phyloP scores from a whole-genome alignment of 2,113 vertebrate genomes.

The Triplophysa tibetana region DNA sequence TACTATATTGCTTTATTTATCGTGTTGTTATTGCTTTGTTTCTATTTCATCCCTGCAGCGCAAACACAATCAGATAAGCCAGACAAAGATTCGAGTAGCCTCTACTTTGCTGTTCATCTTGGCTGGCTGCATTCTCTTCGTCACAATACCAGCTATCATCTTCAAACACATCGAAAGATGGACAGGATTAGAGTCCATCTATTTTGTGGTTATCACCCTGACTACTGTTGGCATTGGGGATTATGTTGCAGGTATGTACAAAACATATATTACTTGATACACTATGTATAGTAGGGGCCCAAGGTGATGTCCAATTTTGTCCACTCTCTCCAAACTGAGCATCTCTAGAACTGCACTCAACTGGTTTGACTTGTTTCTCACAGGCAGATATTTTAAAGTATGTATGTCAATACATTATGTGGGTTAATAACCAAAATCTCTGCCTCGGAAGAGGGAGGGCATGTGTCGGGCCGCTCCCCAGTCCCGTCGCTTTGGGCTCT shows the following conservation, averaged over 20 bases:
- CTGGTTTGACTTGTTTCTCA: too few species aligned
- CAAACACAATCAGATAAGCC: slow-evolving; percentile 78
- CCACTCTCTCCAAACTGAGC: too few species aligned
- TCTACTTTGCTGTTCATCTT: slow-evolving; percentile 84
- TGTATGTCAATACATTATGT: too few species aligned
- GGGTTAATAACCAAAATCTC: too few species aligned
- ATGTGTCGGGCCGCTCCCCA: too few species aligned
- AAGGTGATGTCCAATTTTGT: too few species aligned
- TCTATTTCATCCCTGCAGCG: slow-evolving; percentile 62
- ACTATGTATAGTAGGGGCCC: too few species aligned
- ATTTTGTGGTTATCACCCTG: slow-evolving; percentile 85
- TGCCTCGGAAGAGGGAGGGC: too few species aligned
- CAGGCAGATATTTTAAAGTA: too few species aligned
- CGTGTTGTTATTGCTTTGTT: background rate
- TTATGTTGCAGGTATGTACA: slow-evolving; percentile 81
- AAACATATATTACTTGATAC: background rate
- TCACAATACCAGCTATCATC: slow-evolving; percentile 79
- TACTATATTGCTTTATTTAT: background rate
- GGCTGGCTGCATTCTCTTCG: slow-evolving; percentile 83
- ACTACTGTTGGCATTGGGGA: slow-evolving; percentile 88
- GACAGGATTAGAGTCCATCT: slow-evolving; percentile 80
- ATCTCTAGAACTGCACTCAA: too few species aligned
- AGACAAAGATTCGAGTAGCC: slow-evolving; percentile 78
- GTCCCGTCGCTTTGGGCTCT: too few species aligned
- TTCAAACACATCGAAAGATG: slow-evolving; percentile 82